These are phyloP conservation scores for Daphoenositta chrysoptera DNA, from an alignment of 2,113 vertebrate species.

Conservation along the genomic window DNA sequence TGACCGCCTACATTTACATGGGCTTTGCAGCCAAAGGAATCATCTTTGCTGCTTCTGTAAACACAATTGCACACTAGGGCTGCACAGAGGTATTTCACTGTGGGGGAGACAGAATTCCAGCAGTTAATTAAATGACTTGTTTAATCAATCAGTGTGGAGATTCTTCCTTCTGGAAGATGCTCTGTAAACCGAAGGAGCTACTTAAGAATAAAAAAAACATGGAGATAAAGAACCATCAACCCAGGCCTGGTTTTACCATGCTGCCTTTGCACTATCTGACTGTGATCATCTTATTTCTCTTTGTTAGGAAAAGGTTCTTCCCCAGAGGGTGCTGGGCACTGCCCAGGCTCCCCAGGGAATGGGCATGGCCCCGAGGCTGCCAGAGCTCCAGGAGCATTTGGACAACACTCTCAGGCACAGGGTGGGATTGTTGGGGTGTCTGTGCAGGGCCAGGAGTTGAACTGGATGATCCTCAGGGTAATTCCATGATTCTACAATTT, in stretches of 20 bases:
- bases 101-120: neutral
- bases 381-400: neutral
- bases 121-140: neutral
- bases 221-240: neutral
- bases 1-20: neutral
- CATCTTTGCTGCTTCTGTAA: neutral
- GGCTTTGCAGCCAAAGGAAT: constrained; percentile 5
- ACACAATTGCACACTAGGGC: neutral
- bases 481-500: neutral
- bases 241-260: neutral
- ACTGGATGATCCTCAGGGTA: neutral
- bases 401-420: neutral
- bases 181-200: neutral
- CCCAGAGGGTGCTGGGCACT: neutral
- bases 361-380: neutral
- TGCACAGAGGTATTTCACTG: neutral
- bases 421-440: neutral
- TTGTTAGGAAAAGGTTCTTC: neutral
- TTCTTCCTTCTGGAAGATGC: neutral
- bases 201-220: neutral
- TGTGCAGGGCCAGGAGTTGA: neutral
- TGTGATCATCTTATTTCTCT: neutral
- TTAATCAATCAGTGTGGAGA: neutral
- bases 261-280: neutral
- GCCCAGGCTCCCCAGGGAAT: neutral